These are phyloP conservation scores for Cryptotermes secundus DNA, from an alignment of 1,140 invertebrate genomes.

Conservation along the genomic window DNA sequence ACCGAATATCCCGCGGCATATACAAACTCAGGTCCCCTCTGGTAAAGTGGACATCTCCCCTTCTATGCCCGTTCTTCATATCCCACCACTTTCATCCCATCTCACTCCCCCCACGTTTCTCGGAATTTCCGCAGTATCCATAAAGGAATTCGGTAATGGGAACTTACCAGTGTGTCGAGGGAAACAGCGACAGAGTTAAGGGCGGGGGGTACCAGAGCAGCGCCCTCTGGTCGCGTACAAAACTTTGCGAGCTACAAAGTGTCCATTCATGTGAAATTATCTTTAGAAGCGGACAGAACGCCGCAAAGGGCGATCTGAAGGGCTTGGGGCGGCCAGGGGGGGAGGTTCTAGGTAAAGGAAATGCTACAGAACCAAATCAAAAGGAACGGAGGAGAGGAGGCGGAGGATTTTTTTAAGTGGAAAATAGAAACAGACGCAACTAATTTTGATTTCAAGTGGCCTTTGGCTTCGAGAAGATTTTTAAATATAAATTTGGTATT, in stretches of 20 bases:
- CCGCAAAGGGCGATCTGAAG: background rate
- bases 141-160: constrained; percentile 27
- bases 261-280: constrained; percentile 26
- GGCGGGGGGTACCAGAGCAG: background rate
- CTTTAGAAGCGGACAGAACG: background rate
- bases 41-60: constrained; percentile 8
- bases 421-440: background rate
- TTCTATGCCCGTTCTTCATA: background rate
- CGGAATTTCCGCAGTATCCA: constrained; percentile 8
- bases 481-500: background rate
- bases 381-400: background rate
- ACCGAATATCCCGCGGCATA: background rate
- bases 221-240: background rate
- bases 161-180: constrained; percentile 20
- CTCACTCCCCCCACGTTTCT: background rate
- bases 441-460: background rate
- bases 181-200: background rate
- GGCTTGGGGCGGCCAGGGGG: background rate
- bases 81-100: background rate
- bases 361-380: background rate
- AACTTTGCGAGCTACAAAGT: constrained; percentile 10
- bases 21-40: background rate
- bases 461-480: background rate
- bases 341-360: background rate
- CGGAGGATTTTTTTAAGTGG: background rate